Base-by-base conservation (phyloP, 2,888 invertebrate genomes). In the Drosophila yooni region DNA sequence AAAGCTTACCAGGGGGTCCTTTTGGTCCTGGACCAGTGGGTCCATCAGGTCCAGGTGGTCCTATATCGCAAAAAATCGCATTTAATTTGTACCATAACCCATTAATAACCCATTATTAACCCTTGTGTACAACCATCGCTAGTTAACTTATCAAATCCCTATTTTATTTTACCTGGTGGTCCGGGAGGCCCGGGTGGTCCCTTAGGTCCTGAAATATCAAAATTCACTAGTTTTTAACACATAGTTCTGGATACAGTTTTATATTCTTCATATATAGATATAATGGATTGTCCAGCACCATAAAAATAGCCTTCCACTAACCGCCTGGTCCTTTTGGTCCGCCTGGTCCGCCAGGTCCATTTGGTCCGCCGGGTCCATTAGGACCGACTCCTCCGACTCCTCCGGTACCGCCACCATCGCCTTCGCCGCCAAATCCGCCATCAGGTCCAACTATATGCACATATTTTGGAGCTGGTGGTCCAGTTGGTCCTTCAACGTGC, bases 401-500 rank as follows among this genome's bases (percentile, higher is more conserved):
- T n/a, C 82, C 84, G 36, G 89, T 75, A 43, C 87, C 89, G 68
- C 92, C 93, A 46, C 65, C 69, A 48, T 78, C 89, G 58, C 93
- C 92, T 3, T 71, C 74, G 15, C 91, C 92, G 51, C 92, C 92
- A 10, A 50, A 72, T 25, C 92, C 92, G 57, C 92, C 93, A 21
- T 91, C 74, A 11, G 93, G 93, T 77, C 93, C 93, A 18, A 82
- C 76, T 27, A 93, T 34, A 54, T 93, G 93, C 36, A 89, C 83
- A 77, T 93, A 93, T 64, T 90, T 90, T 50, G 91, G 86, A 69
- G 92, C 90, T 70, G 90, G 91, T 21, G 94, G 94, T 70, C 93
- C 93, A 78, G 91, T 92, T 13, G 93, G 93, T 78, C 93, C 93
- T 89, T 91, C 92, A 80, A 93, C 78, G 68, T 93, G 93, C 38